Percentiles rank a stretch among this genome's conserved stretches.
phyloP scores from a whole-genome alignment of 2,113 vertebrate species.

The Buteo buteo region DNA sequence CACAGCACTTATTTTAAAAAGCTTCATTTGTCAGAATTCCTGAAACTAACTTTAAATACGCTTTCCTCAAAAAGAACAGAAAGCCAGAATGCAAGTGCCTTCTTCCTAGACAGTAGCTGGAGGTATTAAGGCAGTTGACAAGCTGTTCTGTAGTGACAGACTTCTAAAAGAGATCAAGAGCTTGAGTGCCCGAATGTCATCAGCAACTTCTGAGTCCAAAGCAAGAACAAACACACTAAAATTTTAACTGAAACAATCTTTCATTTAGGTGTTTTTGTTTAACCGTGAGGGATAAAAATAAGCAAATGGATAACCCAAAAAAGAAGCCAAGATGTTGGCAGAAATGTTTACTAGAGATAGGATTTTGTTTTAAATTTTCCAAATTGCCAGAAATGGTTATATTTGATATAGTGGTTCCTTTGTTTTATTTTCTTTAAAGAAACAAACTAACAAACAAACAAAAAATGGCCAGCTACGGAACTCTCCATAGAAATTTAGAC shows the following conservation, averaged over 20 bases:
- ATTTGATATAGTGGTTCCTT: neutral
- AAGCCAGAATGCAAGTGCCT: neutral
- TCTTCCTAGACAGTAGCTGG: neutral
- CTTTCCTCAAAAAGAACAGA: neutral
- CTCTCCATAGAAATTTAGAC: neutral
- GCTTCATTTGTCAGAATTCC: neutral
- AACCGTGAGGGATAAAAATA: neutral
- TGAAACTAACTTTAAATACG: neutral
- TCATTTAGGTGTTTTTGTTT: neutral
- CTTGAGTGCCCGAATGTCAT: neutral
- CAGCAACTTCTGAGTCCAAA: neutral
- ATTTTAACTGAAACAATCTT: neutral
- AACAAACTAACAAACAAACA: neutral
- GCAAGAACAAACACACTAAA: neutral
- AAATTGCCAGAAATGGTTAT: neutral
- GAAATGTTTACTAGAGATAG: neutral
- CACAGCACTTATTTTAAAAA: constrained; percentile 1
- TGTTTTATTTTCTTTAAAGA: neutral
- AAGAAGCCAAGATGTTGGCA: neutral
- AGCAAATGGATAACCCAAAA: neutral
- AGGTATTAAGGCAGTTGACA: neutral
- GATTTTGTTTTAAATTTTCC: neutral
- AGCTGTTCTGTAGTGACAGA: accelerated
- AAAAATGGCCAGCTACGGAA: neutral
- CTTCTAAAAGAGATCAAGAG: neutral